Evolutionary conservation across 1,140 invertebrate genomes (phyloP), one percentile per base, ranked within the genome.

Genomic region (Pseudomyrmex cubaensis): DNA sequence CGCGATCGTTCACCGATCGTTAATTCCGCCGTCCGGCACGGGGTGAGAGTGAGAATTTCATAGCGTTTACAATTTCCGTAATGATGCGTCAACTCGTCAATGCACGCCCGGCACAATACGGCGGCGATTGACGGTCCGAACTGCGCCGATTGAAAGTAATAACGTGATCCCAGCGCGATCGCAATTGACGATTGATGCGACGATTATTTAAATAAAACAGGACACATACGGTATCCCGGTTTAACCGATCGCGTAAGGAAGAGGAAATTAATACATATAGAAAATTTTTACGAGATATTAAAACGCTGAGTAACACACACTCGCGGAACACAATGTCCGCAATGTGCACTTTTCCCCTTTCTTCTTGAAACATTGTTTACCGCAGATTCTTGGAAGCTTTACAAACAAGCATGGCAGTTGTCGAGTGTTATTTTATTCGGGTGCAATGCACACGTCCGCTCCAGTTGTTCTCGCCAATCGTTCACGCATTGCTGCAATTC

Each of bases 61-160:
- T 74, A 25, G 57, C 46, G 52, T 75, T 66, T 66, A 57, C 56
- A 83, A 85, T 87, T 75, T 87, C 78, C 54, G 59, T 67, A 82
- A 87, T 73, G 85, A 83, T 35, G 73, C 85, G 78, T 83, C 84
- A 83, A 86, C 67, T 83, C 54, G 72, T 86, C 80, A 62, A 12
- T 56, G 35, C 35, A 35, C 52, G 20, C 44, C 25, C 25, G 9
- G 20, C 48, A 20, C 62, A 52, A 44, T 59, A 85, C 50, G 74
- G 61, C 61, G 46, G 48, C 74, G 74, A 76, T 76, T 76, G 74
- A 54, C 62, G 74, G 25, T 77, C 62, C 74, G 62, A 64, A 75
- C 72, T 63, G 57, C 56, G 62, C 10, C 20, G 74, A 54, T 63
- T 48, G 61, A 66, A 66, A 57, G 54, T 54, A 59, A 56, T 64